phyloP scores from a whole-genome alignment of 2,797 vertebrate genomes.

The Sebastes miniatus region DNA sequence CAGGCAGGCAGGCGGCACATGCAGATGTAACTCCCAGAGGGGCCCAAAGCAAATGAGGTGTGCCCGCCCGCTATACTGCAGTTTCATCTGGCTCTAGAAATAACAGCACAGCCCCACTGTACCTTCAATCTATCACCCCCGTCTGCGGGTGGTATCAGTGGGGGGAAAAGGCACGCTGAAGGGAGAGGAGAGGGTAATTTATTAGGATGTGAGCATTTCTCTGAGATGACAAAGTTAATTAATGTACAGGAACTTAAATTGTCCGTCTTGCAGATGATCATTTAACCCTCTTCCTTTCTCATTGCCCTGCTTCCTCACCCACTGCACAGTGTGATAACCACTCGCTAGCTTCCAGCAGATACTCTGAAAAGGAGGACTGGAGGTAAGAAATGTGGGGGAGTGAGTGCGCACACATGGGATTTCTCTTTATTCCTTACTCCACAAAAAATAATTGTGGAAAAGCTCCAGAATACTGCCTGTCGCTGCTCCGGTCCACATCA shows the following conservation, averaged over 20 bases:
- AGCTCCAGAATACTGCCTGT: conserved; percentile 28
- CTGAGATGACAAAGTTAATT: conserved; percentile 72
- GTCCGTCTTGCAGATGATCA: conserved; percentile 64
- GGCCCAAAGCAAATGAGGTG: conserved; percentile 78
- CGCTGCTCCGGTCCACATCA: conserved; percentile 2
- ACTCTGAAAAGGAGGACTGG: background rate
- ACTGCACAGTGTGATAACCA: conserved; percentile 17
- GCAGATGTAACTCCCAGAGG: conserved; percentile 75
- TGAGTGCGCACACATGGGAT: conserved; percentile 6
- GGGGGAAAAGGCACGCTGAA: conserved; percentile 56
- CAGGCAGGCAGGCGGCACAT: conserved; percentile 61
- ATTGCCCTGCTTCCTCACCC: conserved; percentile 35
- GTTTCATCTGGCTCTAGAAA: conserved; percentile 78
- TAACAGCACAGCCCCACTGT: conserved; percentile 69
- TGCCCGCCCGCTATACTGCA: conserved; percentile 69
- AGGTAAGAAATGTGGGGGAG: conserved; percentile 1
- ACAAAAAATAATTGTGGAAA: conserved; percentile 45
- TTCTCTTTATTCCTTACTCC: conserved; percentile 51
- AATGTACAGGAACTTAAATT: conserved; percentile 65
- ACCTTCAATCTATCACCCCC: conserved; percentile 69
- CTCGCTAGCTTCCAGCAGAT: conserved; percentile 3
- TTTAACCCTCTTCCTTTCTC: conserved; percentile 62
- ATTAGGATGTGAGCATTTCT: conserved; percentile 69
- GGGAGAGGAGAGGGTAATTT: conserved; percentile 64
- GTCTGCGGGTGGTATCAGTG: conserved; percentile 67